phyloP scores from a whole-genome alignment of 2,797 vertebrate genomes.

The Pristis pectinata region DNA sequence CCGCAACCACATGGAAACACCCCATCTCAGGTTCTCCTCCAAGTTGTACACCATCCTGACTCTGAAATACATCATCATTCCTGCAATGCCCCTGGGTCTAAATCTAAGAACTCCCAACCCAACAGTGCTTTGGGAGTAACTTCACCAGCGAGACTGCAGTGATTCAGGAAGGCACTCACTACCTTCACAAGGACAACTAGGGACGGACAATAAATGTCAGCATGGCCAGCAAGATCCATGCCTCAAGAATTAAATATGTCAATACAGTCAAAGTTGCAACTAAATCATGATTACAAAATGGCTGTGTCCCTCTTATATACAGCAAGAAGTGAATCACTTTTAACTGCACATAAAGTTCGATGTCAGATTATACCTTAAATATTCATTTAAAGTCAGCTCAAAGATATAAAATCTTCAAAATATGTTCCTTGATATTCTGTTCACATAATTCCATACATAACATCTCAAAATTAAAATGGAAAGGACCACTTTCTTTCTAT shows the following conservation, averaged over 20 bases:
- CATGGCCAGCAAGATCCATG: too few relatives aligned
- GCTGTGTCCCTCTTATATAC: neutral
- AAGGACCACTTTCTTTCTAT: neutral
- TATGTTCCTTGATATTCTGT: neutral
- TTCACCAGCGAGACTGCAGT: too few relatives aligned
- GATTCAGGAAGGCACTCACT: too few relatives aligned
- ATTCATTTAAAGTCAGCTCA: neutral
- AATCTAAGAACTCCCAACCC: too few relatives aligned
- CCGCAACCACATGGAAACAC: too few relatives aligned
- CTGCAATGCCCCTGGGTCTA: too few relatives aligned
- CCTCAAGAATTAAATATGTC: too few relatives aligned
- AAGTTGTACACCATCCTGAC: too few relatives aligned
- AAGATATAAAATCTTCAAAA: neutral
- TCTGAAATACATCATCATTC: too few relatives aligned
- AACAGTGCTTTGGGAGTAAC: too few relatives aligned
- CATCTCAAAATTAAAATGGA: conserved; percentile 4
- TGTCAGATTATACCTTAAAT: neutral
- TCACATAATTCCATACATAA: neutral
- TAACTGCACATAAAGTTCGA: neutral
- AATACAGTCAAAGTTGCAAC: neutral
- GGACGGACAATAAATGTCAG: too few relatives aligned
- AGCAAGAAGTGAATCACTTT: neutral
- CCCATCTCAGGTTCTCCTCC: too few relatives aligned
- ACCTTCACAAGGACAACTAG: neutral
- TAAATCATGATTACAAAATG: neutral